These are phyloP conservation scores for Oryzias javanicus DNA, from an alignment of 2,113 vertebrate genomes.

Conservation along the genomic window DNA sequence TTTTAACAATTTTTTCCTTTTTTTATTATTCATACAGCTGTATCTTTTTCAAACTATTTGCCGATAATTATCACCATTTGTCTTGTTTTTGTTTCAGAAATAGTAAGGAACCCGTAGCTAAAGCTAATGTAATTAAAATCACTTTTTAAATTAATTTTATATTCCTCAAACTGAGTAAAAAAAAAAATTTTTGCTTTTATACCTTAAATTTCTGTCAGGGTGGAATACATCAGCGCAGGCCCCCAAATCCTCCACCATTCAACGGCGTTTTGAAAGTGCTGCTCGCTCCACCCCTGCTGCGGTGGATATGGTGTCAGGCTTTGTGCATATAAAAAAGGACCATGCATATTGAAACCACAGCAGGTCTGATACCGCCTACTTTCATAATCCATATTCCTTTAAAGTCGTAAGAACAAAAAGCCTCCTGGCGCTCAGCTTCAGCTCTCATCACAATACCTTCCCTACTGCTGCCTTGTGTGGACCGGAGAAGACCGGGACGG, in stretches of 20 bases:
- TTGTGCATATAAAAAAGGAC: slow-evolving; percentile 61
- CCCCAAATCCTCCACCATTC: slow-evolving; percentile 2
- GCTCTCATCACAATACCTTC: slow-evolving; percentile 52
- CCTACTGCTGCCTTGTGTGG: slow-evolving; percentile 34
- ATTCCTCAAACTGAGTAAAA: no score
- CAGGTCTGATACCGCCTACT: slow-evolving; percentile 58
- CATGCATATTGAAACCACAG: slow-evolving; percentile 76
- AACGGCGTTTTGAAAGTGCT: slow-evolving; percentile 35
- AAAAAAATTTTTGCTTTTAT: no score
- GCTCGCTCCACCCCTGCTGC: slow-evolving; percentile 62
- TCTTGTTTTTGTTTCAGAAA: no score
- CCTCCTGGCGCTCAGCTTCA: slow-evolving; percentile 62
- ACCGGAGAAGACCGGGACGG: slow-evolving; percentile 20
- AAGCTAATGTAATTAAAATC: no score
- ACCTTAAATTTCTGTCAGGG: background rate
- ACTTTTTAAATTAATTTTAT: no score
- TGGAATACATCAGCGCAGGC: slow-evolving; percentile 5
- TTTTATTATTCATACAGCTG: no score
- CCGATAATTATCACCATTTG: no score
- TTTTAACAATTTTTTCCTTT: no score
- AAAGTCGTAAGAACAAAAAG: slow-evolving; percentile 65
- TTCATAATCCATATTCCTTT: slow-evolving; percentile 73
- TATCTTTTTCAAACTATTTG: no score
- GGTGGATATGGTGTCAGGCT: slow-evolving; percentile 51
- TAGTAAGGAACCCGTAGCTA: no score